Base-by-base conservation (phyloP, 2,113 vertebrate genomes). In the Cololabis saira region DNA sequence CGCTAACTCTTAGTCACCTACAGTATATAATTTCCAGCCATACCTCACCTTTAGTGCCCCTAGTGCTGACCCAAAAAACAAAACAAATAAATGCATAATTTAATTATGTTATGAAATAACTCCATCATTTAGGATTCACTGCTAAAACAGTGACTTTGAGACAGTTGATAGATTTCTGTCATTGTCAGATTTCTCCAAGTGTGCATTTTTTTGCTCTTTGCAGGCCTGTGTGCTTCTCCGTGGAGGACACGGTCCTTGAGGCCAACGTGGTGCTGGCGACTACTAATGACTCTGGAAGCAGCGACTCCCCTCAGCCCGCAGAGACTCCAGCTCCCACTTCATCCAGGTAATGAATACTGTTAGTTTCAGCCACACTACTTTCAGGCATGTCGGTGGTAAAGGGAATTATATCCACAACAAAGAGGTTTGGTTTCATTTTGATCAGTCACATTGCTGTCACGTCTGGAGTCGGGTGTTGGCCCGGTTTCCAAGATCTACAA, bases 221-320 rank as follows among this genome's bases (percentile, higher is more conserved):
- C 37, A 99, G 97, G 66, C 96, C 97, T 0, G 65, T 98, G 61
- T 92, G 92, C 76, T 95, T 98, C 89, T 94, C 92, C 74, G 45
- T 94, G 37, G 92, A 96, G n/a, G 94, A 96, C 12, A 65, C 89
- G 86, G 60, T 94, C n/a, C 69, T 98, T 78, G 95, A 98, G 81
- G 96, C 93, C 67, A 91, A 79, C 69, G 93, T 99, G 48, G 90
- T 97, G 71, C 82, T 98, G 89, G 94, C 96, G 2, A 98, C 96
- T 0, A n/a, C 72, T 96, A 63, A 83, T 67, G 93, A 95, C 33
- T 18, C 71, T 16, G 85, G 87, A 44, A 85, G 82, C 60, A 64
- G 52, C 18, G n/a, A 12, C 1, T 71, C 76, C 9, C 90, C 92
- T 56, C 92, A 87, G 67, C 61, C 54, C 13, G 1, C 47, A 41